These are phyloP conservation scores for Loripinus fragilis DNA, from an alignment of 2,888 invertebrate species.

Conservation along the genomic window DNA sequence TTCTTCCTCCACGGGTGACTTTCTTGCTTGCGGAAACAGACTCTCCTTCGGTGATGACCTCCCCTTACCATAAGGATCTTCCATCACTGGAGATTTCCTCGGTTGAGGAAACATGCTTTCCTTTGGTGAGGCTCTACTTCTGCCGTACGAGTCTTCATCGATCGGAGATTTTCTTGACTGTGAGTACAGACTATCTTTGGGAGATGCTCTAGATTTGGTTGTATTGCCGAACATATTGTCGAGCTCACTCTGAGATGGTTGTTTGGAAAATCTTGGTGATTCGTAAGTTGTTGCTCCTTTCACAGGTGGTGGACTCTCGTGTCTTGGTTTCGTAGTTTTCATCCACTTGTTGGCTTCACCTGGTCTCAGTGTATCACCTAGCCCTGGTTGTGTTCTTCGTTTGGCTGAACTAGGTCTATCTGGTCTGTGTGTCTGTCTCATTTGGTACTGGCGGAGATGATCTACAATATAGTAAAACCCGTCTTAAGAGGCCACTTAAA, in stretches of 20 bases:
- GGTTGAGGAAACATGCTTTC: slow-evolving; percentile 22
- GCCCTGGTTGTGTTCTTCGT: slow-evolving; percentile 50
- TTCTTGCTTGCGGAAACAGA: background rate
- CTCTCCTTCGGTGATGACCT: slow-evolving; percentile 2
- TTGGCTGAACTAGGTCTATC: slow-evolving; percentile 68
- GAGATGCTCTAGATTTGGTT: slow-evolving; percentile 34
- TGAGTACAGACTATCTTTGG: slow-evolving; percentile 26
- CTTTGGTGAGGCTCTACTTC: slow-evolving; percentile 21
- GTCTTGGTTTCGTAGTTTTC: slow-evolving; percentile 36
- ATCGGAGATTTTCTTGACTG: slow-evolving; percentile 34
- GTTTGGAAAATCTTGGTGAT: slow-evolving; percentile 1
- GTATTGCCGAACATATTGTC: slow-evolving; percentile 52
- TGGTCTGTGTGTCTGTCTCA: slow-evolving; percentile 28
- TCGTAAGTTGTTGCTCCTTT: background rate
- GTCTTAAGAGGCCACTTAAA: background rate
- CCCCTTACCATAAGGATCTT: slow-evolving; percentile 20
- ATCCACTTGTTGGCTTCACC: slow-evolving; percentile 58
- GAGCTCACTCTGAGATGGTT: slow-evolving; percentile 32
- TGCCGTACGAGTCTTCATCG: slow-evolving; percentile 27
- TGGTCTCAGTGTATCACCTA: slow-evolving; percentile 60
- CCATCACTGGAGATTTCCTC: slow-evolving; percentile 38
- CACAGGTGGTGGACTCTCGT: slow-evolving; percentile 5
- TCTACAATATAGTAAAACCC: slow-evolving; percentile 26
- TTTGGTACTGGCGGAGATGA: slow-evolving; percentile 42
- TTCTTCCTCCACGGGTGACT: background rate